Evolutionary conservation across 2,888 invertebrate species (phyloP).

Genomic region (Drosophila silvestris): DNA sequence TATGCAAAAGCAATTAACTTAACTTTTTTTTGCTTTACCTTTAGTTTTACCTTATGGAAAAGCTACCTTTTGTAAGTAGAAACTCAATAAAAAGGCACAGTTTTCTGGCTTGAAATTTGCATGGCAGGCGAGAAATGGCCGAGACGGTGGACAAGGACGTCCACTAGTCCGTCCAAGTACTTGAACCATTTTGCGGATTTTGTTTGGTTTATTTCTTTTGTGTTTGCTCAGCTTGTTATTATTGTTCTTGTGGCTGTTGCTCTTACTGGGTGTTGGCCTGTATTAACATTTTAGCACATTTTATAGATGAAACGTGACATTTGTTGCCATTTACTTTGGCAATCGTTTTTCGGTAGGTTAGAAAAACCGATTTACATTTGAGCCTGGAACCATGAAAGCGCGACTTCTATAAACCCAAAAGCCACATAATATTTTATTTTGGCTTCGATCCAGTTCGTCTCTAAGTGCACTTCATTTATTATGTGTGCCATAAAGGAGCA

Average conservation of each 20-base stretch:
- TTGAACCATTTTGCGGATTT: conserved; percentile 40
- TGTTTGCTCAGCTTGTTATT: conserved; percentile 1
- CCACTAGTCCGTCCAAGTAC: conserved; percentile 21
- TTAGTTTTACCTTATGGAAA: conserved; percentile 18
- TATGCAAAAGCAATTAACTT: conserved; percentile 74
- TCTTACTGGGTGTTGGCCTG: conserved; percentile 17
- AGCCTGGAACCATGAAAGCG: conserved; percentile 14
- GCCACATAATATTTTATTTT: conserved; percentile 26
- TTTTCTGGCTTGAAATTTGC: conserved; percentile 54
- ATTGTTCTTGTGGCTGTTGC: conserved; percentile 14
- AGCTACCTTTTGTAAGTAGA: conserved; percentile 32
- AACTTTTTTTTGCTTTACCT: conserved; percentile 21
- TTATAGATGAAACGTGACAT: conserved; percentile 71
- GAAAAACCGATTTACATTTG: conserved; percentile 7
- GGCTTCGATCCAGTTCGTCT: conserved; percentile 9
- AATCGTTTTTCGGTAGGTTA: conserved; percentile 3
- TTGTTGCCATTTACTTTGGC: conserved; percentile 42
- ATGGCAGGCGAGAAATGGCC: conserved; percentile 29
- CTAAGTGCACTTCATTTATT: conserved; percentile 9
- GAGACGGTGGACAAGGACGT: conserved; percentile 19
- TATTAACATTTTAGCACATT: conserved; percentile 72
- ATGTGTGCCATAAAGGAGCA: not conserved
- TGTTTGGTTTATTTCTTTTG: conserved; percentile 26
- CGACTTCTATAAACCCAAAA: conserved; percentile 6
- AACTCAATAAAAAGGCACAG: conserved; percentile 45